Evolutionary conservation across 2,113 vertebrate species (phyloP).

Genomic region (Chaetops frenatus): DNA sequence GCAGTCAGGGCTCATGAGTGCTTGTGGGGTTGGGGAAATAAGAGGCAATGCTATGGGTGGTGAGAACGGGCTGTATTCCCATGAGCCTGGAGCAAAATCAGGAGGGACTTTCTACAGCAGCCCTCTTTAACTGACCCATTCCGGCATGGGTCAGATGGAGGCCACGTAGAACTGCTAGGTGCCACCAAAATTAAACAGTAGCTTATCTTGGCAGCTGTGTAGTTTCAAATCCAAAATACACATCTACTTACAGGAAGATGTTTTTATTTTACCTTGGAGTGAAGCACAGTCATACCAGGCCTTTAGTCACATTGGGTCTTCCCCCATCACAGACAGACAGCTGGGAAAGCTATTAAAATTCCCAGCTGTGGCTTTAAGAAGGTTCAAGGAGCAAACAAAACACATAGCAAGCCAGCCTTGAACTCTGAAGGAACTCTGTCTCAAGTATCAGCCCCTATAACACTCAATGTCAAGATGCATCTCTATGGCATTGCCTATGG

Average conservation of each 20-base stretch:
- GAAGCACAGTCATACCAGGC: background rate
- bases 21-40: background rate
- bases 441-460: background rate
- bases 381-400: conserved; percentile 25
- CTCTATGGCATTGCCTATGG: background rate
- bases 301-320: background rate
- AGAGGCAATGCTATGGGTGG: fast-evolving
- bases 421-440: conserved; percentile 12
- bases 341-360: conserved; percentile 37
- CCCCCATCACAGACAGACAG: background rate
- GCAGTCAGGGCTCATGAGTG: background rate
- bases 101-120: background rate
- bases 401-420: background rate
- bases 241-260: background rate
- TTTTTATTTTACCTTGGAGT: background rate
- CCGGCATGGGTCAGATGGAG: background rate
- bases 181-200: background rate
- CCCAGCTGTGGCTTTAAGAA: conserved; percentile 22
- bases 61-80: background rate
- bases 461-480: background rate
- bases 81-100: background rate
- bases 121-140: background rate
- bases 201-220: background rate
- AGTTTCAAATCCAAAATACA: background rate
- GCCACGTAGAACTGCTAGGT: background rate